A percentile compares a stretch with the other conserved stretches of the same genome.
phyloP scores from a whole-genome alignment of 2,888 invertebrate species.

The Drosophila melanosoma region DNA sequence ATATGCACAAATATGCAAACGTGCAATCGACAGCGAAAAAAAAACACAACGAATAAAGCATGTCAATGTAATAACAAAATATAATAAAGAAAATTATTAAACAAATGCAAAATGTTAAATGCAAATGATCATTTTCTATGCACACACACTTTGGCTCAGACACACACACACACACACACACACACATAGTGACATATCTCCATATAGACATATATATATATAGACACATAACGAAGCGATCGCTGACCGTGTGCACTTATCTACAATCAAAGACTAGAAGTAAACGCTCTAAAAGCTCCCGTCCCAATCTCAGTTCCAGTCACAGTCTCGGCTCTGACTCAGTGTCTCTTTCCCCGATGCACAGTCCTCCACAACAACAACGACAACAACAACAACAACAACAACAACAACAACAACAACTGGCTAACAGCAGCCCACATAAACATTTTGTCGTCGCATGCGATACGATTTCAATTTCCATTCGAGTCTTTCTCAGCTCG shows the following conservation, averaged over 20 bases:
- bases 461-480: slow-evolving; percentile 42
- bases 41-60: slow-evolving; percentile 70
- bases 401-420: slow-evolving; percentile 4
- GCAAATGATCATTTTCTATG: slow-evolving; percentile 45
- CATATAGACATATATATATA: slow-evolving; percentile 4
- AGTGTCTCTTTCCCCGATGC: not conserved
- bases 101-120: slow-evolving; percentile 73
- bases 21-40: slow-evolving; percentile 55
- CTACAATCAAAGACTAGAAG: slow-evolving; percentile 77
- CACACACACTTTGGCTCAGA: slow-evolving; percentile 5
- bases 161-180: slow-evolving; percentile 1
- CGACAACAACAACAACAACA: slow-evolving; percentile 5
- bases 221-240: slow-evolving; percentile 26
- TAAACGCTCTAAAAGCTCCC: slow-evolving; percentile 76
- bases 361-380: slow-evolving; percentile 8
- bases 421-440: slow-evolving; percentile 64
- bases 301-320: slow-evolving; percentile 22
- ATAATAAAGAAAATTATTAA: slow-evolving; percentile 79
- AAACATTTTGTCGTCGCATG: slow-evolving; percentile 55
- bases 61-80: slow-evolving; percentile 77
- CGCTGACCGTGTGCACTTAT: slow-evolving; percentile 48
- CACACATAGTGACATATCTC: not conserved
- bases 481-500: slow-evolving; percentile 45
- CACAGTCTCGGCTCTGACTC: not conserved
- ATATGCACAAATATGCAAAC: slow-evolving; percentile 81